phyloP scores from a whole-genome alignment of 2,797 vertebrate species.

The Otolemur crassicaudatus region DNA sequence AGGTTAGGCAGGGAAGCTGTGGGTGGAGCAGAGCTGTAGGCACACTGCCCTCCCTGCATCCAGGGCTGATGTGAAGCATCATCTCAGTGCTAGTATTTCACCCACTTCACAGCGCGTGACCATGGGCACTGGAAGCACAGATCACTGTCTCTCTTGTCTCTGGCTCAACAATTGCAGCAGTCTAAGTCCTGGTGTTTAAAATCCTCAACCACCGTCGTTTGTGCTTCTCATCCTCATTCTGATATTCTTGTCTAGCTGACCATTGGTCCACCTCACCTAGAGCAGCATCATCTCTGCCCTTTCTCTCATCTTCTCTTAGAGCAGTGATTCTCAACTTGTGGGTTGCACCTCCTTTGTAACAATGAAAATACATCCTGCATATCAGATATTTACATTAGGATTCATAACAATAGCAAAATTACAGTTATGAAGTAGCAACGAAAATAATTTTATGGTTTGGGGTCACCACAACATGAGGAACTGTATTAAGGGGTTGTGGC shows the following conservation, averaged over 20 bases:
- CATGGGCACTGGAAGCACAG: not conserved
- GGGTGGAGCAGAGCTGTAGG: not conserved
- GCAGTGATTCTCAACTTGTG: no score
- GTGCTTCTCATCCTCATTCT: not conserved
- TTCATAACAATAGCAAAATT: no score
- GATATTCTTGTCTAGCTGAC: not conserved
- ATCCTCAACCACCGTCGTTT: not conserved
- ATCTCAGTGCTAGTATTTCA: not conserved
- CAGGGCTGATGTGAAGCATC: not conserved
- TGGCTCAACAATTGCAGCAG: not conserved
- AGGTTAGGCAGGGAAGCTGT: not conserved
- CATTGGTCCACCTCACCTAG: not conserved
- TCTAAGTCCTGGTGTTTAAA: not conserved
- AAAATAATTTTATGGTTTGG: no score
- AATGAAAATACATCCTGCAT: no score
- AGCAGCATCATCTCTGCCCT: not conserved
- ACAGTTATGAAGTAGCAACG: no score
- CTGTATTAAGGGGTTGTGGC: no score
- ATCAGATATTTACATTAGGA: no score
- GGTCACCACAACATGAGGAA: no score
- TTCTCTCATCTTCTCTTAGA: not conserved
- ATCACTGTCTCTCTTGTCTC: not conserved
- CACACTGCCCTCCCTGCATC: rapidly evolving
- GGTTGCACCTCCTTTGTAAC: no score
- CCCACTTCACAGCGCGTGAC: not conserved